phyloP scores from a whole-genome alignment of 2,888 invertebrate species.

The Cephus sareptanus region DNA sequence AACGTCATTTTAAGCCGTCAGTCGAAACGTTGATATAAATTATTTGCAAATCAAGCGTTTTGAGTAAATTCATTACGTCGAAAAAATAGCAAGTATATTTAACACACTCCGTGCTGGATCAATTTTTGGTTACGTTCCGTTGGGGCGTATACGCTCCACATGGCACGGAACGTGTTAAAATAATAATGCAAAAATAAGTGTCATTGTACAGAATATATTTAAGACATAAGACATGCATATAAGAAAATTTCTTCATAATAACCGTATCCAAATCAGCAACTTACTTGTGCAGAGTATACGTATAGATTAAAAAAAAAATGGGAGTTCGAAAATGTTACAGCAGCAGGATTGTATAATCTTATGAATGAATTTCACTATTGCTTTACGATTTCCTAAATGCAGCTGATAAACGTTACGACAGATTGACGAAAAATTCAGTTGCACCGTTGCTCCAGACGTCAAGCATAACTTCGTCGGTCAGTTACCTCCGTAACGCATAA shows the following conservation, averaged over 20 bases:
- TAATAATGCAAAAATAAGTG: not conserved
- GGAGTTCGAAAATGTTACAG: not conserved
- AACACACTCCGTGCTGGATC: no score
- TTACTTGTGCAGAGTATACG: not conserved
- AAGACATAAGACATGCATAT: no score
- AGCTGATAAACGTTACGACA: not conserved
- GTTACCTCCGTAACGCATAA: constrained; percentile 10
- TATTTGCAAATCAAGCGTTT: no score
- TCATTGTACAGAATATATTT: not conserved
- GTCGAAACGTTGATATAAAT: no score
- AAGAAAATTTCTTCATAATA: no score
- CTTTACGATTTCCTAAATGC: not conserved
- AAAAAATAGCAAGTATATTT: no score
- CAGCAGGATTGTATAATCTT: not conserved
- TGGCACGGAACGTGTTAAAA: no score
- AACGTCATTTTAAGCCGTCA: no score
- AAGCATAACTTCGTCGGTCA: constrained; percentile 5
- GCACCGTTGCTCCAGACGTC: constrained; percentile 12
- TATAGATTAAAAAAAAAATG: not conserved
- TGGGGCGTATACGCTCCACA: no score
- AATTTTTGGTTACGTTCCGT: no score
- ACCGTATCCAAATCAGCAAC: not conserved
- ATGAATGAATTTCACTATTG: constrained; percentile 6
- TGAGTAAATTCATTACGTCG: no score
- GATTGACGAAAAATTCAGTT: not conserved